phyloP scores from a whole-genome alignment of 2,888 invertebrate species.

The Ecliptopera silaceata region DNA sequence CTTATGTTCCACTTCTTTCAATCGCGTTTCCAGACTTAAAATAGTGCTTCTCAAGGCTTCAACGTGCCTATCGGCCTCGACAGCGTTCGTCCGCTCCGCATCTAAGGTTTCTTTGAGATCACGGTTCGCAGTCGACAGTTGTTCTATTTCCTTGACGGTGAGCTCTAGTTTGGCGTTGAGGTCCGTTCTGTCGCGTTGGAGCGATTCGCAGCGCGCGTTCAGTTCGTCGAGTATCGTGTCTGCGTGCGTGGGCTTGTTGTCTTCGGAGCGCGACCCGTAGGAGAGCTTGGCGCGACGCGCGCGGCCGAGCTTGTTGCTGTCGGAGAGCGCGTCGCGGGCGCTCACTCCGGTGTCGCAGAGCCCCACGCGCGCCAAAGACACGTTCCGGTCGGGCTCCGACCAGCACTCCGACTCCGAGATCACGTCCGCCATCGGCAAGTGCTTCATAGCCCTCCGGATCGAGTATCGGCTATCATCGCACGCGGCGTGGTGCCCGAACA shows the following conservation, averaged over 20 bases:
- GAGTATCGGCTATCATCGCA: constrained; percentile 60
- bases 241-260: constrained; percentile 68
- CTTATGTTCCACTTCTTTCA: constrained; percentile 63
- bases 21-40: constrained; percentile 49
- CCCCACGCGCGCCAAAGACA: constrained; percentile 91
- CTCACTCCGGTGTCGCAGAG: constrained; percentile 64
- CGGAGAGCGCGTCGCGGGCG: constrained; percentile 55
- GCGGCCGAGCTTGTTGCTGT: constrained; percentile 58
- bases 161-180: constrained; percentile 70
- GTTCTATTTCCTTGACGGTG: constrained; percentile 60
- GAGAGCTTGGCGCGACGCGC: constrained; percentile 71
- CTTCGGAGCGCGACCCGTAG: constrained; percentile 70
- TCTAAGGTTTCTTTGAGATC: constrained; percentile 53
- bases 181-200: constrained; percentile 67
- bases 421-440: constrained; percentile 63
- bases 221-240: constrained; percentile 78
- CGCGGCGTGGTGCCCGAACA: constrained; percentile 74
- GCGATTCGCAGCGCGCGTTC: constrained; percentile 54
- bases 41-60: constrained; percentile 54
- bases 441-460: constrained; percentile 47
- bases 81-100: constrained; percentile 49
- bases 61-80: constrained; percentile 55
- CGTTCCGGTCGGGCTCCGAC: constrained; percentile 93
- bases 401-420: constrained; percentile 91
- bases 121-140: constrained; percentile 56